A percentile compares a stretch with the other conserved stretches of the same genome.
Conservation (phyloP, 1,140 invertebrate species). For the Cotesia typhae region DNA sequence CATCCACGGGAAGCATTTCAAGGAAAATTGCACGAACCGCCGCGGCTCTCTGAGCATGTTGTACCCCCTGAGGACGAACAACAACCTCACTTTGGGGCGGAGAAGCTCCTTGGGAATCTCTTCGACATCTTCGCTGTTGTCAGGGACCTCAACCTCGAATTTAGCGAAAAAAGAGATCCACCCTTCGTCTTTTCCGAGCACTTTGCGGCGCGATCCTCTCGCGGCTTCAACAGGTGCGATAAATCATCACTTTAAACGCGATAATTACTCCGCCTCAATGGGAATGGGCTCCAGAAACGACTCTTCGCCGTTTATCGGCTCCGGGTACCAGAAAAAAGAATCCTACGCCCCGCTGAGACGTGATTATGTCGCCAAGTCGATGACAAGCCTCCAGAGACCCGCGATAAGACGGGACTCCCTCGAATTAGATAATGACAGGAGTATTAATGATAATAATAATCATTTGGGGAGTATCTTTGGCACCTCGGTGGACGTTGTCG, state of each 20-base stretch:
- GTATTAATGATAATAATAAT: constrained; percentile 29
- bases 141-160: too few species aligned
- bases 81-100: constrained; percentile 54
- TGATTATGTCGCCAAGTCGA: constrained; percentile 61
- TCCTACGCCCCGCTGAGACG: constrained; percentile 61
- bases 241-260: constrained; percentile 53
- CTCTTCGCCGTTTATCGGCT: constrained; percentile 43
- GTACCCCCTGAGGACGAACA: constrained; percentile 49
- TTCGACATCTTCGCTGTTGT: constrained; percentile 58
- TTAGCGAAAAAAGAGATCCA: constrained; percentile 67
- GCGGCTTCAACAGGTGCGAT: constrained; percentile 66
- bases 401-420: constrained; percentile 49
- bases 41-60: constrained; percentile 65
- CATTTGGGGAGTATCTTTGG: constrained; percentile 47
- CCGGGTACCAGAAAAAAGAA: constrained; percentile 68
- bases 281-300: constrained; percentile 46
- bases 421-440: constrained; percentile 48
- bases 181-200: constrained; percentile 74
- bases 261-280: constrained; percentile 39
- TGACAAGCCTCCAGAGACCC: constrained; percentile 56
- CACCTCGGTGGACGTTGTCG: constrained; percentile 43
- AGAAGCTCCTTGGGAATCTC: constrained; percentile 70
- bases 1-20: constrained; percentile 73
- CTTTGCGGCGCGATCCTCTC: constrained; percentile 69
- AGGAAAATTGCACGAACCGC: constrained; percentile 65